A percentile compares a stretch with the other conserved stretches of the same genome.
Evolutionary conservation across 2,888 invertebrate genomes (phyloP).

Genomic region (Cyaniris semiargus): DNA sequence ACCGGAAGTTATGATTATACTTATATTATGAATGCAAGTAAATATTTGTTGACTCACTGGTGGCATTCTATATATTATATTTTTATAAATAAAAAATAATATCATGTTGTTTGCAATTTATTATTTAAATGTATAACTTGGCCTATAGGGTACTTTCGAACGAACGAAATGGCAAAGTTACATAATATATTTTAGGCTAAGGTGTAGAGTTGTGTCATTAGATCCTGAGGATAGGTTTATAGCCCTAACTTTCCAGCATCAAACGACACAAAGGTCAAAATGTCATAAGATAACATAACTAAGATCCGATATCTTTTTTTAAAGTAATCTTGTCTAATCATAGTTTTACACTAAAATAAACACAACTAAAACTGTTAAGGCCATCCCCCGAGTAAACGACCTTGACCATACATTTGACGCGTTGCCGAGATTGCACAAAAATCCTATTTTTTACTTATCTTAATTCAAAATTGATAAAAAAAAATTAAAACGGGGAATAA

Average conservation of each 20-base stretch:
- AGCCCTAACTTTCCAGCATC: background rate
- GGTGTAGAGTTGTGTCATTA: background rate
- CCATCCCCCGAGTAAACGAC: too few species aligned
- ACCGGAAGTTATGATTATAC: background rate
- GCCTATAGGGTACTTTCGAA: too few species aligned
- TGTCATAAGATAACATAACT: background rate
- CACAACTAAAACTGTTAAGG: background rate
- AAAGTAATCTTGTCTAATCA: too few species aligned
- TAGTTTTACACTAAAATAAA: background rate
- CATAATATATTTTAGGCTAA: background rate
- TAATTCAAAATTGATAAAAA: too few species aligned
- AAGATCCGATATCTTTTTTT: background rate
- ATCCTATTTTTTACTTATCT: too few species aligned
- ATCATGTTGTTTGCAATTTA: too few species aligned
- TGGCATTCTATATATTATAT: background rate
- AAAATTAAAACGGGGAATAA: too few species aligned
- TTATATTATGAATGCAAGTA: background rate
- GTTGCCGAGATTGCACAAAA: too few species aligned
- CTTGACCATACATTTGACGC: too few species aligned
- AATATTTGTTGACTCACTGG: background rate
- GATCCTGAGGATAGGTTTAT: background rate
- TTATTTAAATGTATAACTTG: background rate
- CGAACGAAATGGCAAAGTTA: too few species aligned
- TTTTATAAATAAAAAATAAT: background rate
- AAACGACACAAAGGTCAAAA: background rate